phyloP scores from a whole-genome alignment of 2,113 vertebrate genomes.

The Illadopsis cleaveri region DNA sequence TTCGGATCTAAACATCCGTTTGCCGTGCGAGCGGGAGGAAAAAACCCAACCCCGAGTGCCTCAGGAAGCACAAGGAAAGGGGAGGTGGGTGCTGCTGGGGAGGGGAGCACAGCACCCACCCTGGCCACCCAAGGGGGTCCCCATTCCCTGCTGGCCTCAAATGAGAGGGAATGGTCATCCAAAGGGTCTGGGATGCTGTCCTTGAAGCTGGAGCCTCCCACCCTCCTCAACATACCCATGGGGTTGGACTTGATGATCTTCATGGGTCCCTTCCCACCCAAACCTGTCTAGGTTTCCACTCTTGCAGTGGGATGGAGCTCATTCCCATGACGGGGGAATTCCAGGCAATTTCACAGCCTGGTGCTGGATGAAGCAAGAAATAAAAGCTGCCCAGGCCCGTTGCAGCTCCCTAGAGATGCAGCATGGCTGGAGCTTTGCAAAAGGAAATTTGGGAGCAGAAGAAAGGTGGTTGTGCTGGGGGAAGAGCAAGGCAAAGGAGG shows the following conservation, averaged over 20 bases:
- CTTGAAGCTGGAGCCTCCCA: background rate
- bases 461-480: background rate
- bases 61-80: background rate
- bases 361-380: background rate
- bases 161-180: background rate
- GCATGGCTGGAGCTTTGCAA: fast-evolving
- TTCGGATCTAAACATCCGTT: slow-evolving; percentile 66
- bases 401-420: fast-evolving
- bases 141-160: fast-evolving
- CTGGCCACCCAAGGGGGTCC: background rate
- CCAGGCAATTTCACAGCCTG: background rate
- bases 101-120: background rate
- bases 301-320: background rate
- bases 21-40: background rate
- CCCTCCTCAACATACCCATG: background rate
- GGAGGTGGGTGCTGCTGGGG: background rate
- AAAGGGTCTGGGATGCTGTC: background rate
- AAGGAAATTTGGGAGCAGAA: background rate
- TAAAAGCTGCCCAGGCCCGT: background rate
- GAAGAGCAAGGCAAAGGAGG: background rate
- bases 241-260: background rate
- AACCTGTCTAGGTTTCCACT: background rate
- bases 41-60: background rate
- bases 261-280: background rate
- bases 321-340: background rate